These are phyloP conservation scores for Cephus sareptanus DNA, from an alignment of 2,888 invertebrate genomes.

Conservation along the genomic window DNA sequence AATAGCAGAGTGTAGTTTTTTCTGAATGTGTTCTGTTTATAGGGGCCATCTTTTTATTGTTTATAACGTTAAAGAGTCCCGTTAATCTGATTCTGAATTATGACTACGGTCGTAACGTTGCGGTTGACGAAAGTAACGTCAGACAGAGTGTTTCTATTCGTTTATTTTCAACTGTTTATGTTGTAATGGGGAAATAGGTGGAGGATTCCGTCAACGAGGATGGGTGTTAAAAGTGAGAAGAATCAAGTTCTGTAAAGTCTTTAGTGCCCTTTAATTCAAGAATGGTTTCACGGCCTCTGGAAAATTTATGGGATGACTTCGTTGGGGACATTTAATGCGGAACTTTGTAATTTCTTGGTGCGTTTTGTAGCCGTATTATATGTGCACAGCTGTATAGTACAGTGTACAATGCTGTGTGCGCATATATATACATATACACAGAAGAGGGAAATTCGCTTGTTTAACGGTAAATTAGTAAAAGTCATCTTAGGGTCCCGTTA, in stretches of 20 bases:
- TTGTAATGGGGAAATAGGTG: too few relatives aligned
- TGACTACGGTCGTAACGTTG: too few relatives aligned
- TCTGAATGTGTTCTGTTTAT: too few relatives aligned
- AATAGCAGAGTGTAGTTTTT: too few relatives aligned
- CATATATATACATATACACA: not conserved
- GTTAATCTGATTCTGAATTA: too few relatives aligned
- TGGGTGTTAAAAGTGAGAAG: not conserved
- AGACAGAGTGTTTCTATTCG: too few relatives aligned
- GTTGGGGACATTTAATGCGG: not conserved
- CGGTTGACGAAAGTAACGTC: too few relatives aligned
- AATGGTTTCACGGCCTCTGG: not conserved
- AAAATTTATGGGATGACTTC: not conserved
- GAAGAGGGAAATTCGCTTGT: not conserved
- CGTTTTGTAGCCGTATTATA: not conserved
- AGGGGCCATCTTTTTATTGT: too few relatives aligned
- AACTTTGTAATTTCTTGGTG: not conserved
- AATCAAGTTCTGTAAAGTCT: not conserved
- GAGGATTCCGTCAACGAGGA: too few relatives aligned
- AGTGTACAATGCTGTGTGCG: not conserved
- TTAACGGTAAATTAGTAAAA: slow-evolving; percentile 19
- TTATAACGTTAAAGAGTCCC: too few relatives aligned
- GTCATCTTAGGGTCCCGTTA: not conserved
- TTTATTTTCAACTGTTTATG: too few relatives aligned
- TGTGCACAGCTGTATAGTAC: too few relatives aligned
- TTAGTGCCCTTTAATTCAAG: not conserved